Percentiles rank a stretch among this genome's conserved stretches.
These are phyloP conservation scores for Unio pictorum DNA, from an alignment of 2,888 invertebrate genomes.

Conservation along the genomic window DNA sequence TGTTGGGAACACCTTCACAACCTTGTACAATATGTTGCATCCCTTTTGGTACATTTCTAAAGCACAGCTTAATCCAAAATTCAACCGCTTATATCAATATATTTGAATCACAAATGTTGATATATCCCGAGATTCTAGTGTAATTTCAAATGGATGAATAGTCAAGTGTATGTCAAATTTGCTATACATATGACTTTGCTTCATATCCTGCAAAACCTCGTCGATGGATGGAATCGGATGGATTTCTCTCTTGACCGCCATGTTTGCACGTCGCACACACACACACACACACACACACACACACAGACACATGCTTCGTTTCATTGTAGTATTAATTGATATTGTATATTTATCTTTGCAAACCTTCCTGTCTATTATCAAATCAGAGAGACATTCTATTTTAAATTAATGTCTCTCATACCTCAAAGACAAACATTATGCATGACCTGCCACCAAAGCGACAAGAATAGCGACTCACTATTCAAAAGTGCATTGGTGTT, in stretches of 20 bases:
- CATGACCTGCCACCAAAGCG: too few species aligned
- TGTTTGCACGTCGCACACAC: slow-evolving; percentile 14
- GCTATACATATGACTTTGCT: slow-evolving; percentile 7
- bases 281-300: slow-evolving; percentile 2
- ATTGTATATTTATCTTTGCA: too few species aligned
- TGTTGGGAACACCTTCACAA: slow-evolving; percentile 13
- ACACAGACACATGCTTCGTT: too few species aligned
- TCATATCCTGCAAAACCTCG: slow-evolving; percentile 16
- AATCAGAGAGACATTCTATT: too few species aligned
- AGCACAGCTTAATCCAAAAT: slow-evolving; percentile 4
- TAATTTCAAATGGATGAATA: slow-evolving; percentile 11
- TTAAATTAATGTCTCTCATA: too few species aligned
- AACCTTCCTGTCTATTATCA: too few species aligned
- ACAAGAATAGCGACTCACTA: too few species aligned
- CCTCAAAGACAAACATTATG: too few species aligned
- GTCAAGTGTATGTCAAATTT: slow-evolving; percentile 15
- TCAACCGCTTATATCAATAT: slow-evolving; percentile 5
- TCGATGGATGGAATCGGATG: slow-evolving; percentile 23
- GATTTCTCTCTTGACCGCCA: slow-evolving; percentile 13
- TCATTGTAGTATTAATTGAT: too few species aligned
- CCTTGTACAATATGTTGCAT: not conserved
- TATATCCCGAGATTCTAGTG: slow-evolving; percentile 1
- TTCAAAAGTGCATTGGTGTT: too few species aligned
- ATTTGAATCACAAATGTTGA: slow-evolving; percentile 9
- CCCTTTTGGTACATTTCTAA: slow-evolving; percentile 2